Evolutionary conservation across 2,113 vertebrate genomes (phyloP), one percentile per base, ranked within the genome.

Genomic region (Tetraodon nigroviridis): DNA sequence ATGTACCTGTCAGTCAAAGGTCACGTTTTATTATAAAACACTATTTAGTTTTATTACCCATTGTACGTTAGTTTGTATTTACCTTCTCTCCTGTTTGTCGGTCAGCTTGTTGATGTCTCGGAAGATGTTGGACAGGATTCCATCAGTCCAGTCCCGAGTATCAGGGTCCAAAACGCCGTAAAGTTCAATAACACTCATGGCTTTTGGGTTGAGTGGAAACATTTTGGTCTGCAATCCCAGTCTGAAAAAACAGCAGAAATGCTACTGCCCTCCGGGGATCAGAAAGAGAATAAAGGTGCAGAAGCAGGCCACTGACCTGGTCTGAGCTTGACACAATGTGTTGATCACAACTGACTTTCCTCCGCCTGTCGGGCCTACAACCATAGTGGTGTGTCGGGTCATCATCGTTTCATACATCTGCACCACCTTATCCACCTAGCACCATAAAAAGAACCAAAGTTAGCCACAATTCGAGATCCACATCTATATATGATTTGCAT

Each of bases 381-480:
- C 81, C 96, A 99, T 97, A 0, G 95, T 98, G 0, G 97, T 95
- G 83, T 99, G 97, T 57, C 94, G 92, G 48, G 94, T 99, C 81
- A 98, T 84, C 96, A 98, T 99, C 4, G 96, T 99, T 87, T 99
- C 97, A 47, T 94, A 97, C 92, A 98, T 89, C 76, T 99, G 97
- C 46, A 99, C 93, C 62, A 99, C 94, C 90, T 99, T 99, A 81
- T 99, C 95, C 80, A 97, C 94, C 97, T 99, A 73, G 50, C 65
- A 68, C 4, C 63, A 77, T 15, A 69, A 15, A 73, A 2, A 60
- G 37, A 42, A 51, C 1, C 21, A 0, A 8, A 1, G 20, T 24
- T 22, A 37, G 16, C 51, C 13, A 5, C 6, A 55, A 18, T 4
- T 50, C 32, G 2, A 37, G 32, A 12, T 37, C 29, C 29, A 32